Percentiles rank a stretch among this genome's conserved stretches.
phyloP scores from a whole-genome alignment of 1,140 invertebrate species.

The Thaumatotibia leucotreta region DNA sequence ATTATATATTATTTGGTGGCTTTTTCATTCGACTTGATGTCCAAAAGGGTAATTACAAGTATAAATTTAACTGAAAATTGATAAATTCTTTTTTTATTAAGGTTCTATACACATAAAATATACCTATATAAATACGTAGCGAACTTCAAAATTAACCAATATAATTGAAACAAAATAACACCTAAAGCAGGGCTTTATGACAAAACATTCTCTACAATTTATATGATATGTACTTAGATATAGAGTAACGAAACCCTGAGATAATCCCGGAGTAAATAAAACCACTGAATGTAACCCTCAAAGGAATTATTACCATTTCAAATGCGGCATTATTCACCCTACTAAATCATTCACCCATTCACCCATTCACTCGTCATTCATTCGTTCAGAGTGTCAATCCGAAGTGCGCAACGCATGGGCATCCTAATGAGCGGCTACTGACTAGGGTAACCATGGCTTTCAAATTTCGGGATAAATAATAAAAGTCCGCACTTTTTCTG shows the following conservation, averaged over 20 bases:
- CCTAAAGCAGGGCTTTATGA: no score
- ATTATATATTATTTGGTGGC: no score
- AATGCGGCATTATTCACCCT: neutral
- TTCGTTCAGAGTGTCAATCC: neutral
- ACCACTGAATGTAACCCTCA: neutral
- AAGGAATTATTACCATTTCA: neutral
- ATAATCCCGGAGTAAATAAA: neutral
- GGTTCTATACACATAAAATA: no score
- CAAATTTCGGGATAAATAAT: neutral
- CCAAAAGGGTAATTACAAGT: no score
- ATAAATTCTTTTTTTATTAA: no score
- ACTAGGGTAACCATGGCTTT: neutral
- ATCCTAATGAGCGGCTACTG: constrained; percentile 8
- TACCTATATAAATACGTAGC: no score
- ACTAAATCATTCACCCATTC: neutral
- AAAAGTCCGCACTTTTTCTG: neutral
- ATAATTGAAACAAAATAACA: no score
- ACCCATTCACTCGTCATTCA: neutral
- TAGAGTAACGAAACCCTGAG: neutral
- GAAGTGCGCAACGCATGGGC: neutral
- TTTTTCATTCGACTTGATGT: no score
- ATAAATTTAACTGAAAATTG: no score
- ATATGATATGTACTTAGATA: neutral
- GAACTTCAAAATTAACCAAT: no score
- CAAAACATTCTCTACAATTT: no score